These are phyloP conservation scores for Heliconius hewitsoni DNA, from an alignment of 1,140 invertebrate genomes.

Conservation along the genomic window DNA sequence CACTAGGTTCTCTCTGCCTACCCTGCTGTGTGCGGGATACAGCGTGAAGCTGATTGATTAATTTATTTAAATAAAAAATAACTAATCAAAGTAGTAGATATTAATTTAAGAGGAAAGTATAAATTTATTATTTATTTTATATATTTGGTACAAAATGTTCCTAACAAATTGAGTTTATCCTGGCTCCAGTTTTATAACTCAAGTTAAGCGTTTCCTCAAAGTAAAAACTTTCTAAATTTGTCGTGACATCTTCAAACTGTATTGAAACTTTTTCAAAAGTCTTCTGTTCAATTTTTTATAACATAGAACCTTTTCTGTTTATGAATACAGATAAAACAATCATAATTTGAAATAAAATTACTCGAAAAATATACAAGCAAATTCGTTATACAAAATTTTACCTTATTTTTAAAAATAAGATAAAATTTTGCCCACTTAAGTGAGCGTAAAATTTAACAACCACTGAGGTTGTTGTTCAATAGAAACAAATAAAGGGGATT, in stretches of 20 bases:
- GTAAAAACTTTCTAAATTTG: neutral
- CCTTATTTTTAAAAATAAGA: neutral
- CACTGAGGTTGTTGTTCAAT: neutral
- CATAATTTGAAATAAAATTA: neutral
- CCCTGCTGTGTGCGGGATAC: no score
- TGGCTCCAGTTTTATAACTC: neutral
- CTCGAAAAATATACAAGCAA: neutral
- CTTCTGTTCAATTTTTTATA: neutral
- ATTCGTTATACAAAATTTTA: neutral
- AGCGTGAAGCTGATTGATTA: no score
- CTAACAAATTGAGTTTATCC: constrained; percentile 1
- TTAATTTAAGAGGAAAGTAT: no score
- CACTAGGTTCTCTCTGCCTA: no score
- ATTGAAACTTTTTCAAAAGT: neutral
- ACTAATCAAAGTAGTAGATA: no score
- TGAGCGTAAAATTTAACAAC: neutral
- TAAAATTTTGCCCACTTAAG: neutral
- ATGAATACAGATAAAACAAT: neutral
- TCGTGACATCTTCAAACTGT: neutral
- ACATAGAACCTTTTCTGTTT: neutral
- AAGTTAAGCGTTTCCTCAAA: neutral
- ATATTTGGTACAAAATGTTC: neutral
- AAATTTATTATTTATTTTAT: no score
- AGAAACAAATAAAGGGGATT: neutral
- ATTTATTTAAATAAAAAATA: no score